Percentiles rank a stretch among this genome's conserved stretches.
These are phyloP conservation scores for Chloropsis hardwickii DNA, from an alignment of 2,113 vertebrate species.

Conservation along the genomic window DNA sequence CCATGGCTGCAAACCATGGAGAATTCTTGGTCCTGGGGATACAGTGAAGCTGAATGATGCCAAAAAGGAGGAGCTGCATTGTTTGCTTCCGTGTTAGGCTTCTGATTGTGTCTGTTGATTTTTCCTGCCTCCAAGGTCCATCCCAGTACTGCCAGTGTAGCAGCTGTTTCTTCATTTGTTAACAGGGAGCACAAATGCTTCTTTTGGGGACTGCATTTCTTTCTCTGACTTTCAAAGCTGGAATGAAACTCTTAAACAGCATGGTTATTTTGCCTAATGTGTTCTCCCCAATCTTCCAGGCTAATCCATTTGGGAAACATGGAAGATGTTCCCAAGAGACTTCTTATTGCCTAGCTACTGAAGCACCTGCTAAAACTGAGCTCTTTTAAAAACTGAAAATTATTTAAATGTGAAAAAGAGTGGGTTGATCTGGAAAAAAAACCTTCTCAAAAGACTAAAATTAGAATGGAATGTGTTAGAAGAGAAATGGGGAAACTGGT, in stretches of 20 bases:
- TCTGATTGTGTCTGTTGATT: neutral
- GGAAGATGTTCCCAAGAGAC: constrained; percentile 42
- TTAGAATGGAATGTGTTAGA: constrained; percentile 64
- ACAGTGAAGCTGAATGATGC: neutral
- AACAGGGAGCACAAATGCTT: neutral
- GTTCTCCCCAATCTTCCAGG: constrained; percentile 27
- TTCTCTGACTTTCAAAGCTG: neutral
- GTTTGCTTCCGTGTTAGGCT: neutral
- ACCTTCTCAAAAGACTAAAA: constrained; percentile 66
- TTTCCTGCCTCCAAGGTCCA: neutral
- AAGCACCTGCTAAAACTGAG: constrained; percentile 63
- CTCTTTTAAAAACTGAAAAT: constrained; percentile 55
- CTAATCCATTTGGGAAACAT: constrained; percentile 43
- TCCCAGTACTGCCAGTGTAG: neutral
- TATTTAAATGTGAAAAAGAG: constrained; percentile 70
- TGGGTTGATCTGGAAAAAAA: constrained; percentile 66
- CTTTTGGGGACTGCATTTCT: neutral
- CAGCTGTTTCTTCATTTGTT: neutral
- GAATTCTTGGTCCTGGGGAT: neutral
- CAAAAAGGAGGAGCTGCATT: neutral
- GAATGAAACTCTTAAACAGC: neutral
- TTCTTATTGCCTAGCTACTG: constrained; percentile 64
- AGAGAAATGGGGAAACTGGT: constrained; percentile 29
- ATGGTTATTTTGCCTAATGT: constrained; percentile 10
- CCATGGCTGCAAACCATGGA: neutral